Conservation (phyloP, 2,888 invertebrate species). For the Tenodera sinensis region DNA sequence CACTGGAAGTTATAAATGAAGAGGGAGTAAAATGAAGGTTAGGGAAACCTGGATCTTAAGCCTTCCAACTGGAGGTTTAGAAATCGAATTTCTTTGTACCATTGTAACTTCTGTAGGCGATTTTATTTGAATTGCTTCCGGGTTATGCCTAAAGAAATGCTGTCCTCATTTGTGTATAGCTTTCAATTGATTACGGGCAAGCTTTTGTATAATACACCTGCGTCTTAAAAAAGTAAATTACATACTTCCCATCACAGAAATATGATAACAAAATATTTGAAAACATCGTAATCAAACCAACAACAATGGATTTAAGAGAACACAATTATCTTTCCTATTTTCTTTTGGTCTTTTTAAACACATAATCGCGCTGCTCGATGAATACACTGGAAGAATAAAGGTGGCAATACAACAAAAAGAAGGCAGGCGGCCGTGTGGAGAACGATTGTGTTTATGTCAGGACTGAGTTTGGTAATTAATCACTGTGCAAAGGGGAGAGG, state of each 20-base stretch:
- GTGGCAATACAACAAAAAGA: background rate
- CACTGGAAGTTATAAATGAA: no score
- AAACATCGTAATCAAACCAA: conserved; percentile 16
- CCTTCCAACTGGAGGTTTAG: background rate
- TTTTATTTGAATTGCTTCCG: background rate
- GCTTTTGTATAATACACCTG: background rate
- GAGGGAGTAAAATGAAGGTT: no score
- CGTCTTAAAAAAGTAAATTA: background rate
- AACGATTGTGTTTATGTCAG: background rate
- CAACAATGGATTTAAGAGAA: conserved; percentile 11
- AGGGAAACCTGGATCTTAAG: background rate
- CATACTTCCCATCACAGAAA: background rate
- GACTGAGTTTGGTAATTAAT: conserved; percentile 14
- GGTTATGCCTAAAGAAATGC: background rate
- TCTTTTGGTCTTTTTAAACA: background rate
- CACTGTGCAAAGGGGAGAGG: background rate
- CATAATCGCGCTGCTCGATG: background rate
- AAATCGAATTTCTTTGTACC: background rate
- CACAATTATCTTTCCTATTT: conserved; percentile 14
- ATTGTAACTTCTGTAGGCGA: background rate
- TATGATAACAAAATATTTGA: conserved; percentile 18
- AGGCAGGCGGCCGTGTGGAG: background rate
- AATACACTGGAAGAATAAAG: background rate
- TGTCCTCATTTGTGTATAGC: background rate
- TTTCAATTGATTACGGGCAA: background rate